These are phyloP conservation scores for Pandion haliaetus DNA, from an alignment of 2,113 vertebrate genomes.

Conservation along the genomic window DNA sequence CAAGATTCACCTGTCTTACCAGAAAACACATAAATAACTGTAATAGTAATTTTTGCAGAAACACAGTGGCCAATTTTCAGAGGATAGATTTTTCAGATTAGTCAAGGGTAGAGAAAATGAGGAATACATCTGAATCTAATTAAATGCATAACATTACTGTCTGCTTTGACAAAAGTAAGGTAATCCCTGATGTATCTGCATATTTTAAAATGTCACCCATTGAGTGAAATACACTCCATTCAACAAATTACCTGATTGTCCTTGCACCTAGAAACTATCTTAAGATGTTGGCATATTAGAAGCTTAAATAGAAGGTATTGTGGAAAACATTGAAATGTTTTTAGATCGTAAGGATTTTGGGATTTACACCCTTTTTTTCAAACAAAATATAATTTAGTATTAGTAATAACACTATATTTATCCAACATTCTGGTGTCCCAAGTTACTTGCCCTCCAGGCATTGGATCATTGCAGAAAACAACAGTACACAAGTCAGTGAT, in stretches of 20 bases:
- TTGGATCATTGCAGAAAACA: neutral
- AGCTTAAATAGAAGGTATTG: neutral
- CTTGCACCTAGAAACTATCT: neutral
- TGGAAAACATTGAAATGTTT: neutral
- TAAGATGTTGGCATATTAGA: neutral
- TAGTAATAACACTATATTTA: neutral
- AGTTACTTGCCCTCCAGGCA: neutral
- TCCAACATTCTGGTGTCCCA: neutral
- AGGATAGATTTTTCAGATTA: neutral
- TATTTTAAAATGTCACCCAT: neutral
- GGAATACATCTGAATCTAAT: neutral
- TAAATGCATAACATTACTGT: neutral
- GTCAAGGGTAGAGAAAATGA: neutral
- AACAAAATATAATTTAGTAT: neutral
- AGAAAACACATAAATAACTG: neutral
- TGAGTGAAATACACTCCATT: neutral
- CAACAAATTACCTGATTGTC: neutral
- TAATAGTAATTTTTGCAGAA: neutral
- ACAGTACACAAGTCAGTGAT: neutral
- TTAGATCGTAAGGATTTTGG: neutral
- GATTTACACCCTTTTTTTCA: neutral
- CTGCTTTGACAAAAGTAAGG: neutral
- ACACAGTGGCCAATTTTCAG: neutral
- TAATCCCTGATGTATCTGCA: neutral
- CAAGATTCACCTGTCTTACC: neutral